Base-by-base conservation (phyloP, 2,888 invertebrate genomes). In the Drosophila recens region DNA sequence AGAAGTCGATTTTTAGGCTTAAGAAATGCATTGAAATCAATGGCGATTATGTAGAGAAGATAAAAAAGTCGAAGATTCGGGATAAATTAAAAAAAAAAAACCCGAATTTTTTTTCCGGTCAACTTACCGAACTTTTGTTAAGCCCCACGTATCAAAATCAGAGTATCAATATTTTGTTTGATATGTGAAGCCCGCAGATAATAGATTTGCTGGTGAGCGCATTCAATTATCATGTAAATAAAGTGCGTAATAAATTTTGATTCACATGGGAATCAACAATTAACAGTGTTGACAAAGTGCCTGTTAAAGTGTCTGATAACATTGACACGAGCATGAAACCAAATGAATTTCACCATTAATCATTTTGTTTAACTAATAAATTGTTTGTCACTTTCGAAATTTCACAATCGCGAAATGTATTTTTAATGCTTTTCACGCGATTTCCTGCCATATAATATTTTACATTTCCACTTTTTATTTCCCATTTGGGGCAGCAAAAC, bases 341-440 rank as follows among this genome's bases (percentile, higher is more conserved):
- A 58, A 36, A 36, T 36, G 27, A 27, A 38, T 27, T 27, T 33
- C 4, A 27, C n/a, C 57, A 49, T 64, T 57, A 43, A 64, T 64
- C 45, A 58, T 30, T 27, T 52, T 23, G 17, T 33, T 38, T 2
- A 38, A 23, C 40, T 42, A 48, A 57, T 52, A 48, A 65, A 57
- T 65, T 65, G 57, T 51, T 43, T 34, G 48, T 63, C 54, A 20
- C 15, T 36, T 49, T 40, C n/a, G 46, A 2, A 9, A 34, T 53
- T 53, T 49, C 30, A 27, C 23, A 45, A 49, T 43, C 36, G 13
- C 45, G 4, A 34, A 54, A 54, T 71, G 49, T 51, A 42, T 49
- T 72, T 63, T 38, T 38, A 73, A 58, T 58, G 56, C 43, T 33
- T 11, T 43, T 53, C 71, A 59, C 51, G 46, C 34, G 53, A 63